Evolutionary conservation across 2,888 invertebrate species (phyloP).

Genomic region (Aelia acuminata): DNA sequence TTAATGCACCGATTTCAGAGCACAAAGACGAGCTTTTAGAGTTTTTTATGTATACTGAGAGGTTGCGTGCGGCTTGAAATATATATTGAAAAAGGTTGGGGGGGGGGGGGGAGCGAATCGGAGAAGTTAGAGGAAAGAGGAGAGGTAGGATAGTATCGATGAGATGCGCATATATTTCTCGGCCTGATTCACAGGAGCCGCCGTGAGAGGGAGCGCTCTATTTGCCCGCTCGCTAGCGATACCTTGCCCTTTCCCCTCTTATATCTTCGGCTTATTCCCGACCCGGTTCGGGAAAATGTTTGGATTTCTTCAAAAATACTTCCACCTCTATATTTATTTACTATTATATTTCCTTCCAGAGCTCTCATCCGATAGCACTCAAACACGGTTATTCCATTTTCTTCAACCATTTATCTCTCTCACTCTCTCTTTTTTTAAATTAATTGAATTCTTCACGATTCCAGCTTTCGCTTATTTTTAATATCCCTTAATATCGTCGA

Average conservation of each 20-base stretch:
- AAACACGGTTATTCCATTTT: not conserved
- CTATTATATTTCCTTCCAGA: not conserved
- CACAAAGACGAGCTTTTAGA: too few species aligned
- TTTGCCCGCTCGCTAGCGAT: not conserved
- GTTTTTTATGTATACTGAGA: too few species aligned
- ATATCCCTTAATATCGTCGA: too few species aligned
- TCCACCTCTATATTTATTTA: constrained; percentile 18
- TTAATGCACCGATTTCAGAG: too few species aligned
- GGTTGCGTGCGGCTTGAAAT: not conserved
- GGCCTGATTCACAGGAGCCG: constrained; percentile 1
- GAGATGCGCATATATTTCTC: constrained; percentile 46
- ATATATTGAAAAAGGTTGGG: constrained; percentile 17
- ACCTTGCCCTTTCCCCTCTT: not conserved
- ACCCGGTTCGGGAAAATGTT: not conserved
- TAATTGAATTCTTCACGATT: too few species aligned
- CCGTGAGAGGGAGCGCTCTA: not conserved
- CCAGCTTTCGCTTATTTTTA: too few species aligned
- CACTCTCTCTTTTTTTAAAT: too few species aligned
- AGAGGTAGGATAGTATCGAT: constrained; percentile 33
- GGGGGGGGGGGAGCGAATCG: not conserved
- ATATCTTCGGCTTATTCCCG: constrained; percentile 3
- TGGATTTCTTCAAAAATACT: constrained; percentile 17
- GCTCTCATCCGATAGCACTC: not conserved
- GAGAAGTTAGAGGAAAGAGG: not conserved
- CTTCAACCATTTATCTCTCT: too few species aligned